Percentiles rank a stretch among this genome's conserved stretches.
phyloP scores from a whole-genome alignment of 92 coral and sea anemone genomes.

The Hydrozoanthus gracilis region DNA sequence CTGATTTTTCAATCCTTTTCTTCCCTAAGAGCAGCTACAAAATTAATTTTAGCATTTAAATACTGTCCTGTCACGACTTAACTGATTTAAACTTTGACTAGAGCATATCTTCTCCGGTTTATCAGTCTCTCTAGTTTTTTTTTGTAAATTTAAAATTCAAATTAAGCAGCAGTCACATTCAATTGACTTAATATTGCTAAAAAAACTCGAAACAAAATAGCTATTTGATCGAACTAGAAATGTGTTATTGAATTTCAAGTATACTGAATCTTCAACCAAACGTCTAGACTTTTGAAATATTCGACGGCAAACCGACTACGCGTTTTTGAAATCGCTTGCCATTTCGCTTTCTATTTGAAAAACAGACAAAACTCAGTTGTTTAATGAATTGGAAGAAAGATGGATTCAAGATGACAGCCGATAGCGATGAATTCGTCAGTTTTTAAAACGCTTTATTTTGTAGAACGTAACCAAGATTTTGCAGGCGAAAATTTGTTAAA shows the following conservation, averaged over 20 bases:
- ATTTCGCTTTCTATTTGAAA: conserved; percentile 4
- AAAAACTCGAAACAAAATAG: not conserved
- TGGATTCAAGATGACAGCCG: conserved; percentile 32
- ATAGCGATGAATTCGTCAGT: not conserved
- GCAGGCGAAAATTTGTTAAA: not conserved
- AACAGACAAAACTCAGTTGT: conserved; percentile 1
- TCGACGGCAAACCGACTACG: not conserved
- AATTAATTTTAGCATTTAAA: not conserved
- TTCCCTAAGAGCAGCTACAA: not conserved
- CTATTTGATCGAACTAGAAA: not conserved
- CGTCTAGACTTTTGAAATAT: not conserved
- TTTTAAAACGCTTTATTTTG: not conserved
- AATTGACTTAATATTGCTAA: not conserved
- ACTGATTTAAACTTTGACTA: not conserved
- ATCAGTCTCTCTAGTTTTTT: not conserved
- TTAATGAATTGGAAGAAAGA: conserved; percentile 1
- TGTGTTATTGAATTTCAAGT: not conserved
- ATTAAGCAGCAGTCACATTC: not conserved
- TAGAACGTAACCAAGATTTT: not conserved
- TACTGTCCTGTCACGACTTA: not conserved
- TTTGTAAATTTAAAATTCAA: conserved; percentile 25
- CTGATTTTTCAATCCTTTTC: not conserved
- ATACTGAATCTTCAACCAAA: not conserved
- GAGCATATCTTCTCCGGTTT: not conserved
- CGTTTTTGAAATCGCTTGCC: not conserved